Evolutionary conservation across 1,140 invertebrate genomes (phyloP), one percentile per base, ranked within the genome.

Genomic region (Heliconius congener): DNA sequence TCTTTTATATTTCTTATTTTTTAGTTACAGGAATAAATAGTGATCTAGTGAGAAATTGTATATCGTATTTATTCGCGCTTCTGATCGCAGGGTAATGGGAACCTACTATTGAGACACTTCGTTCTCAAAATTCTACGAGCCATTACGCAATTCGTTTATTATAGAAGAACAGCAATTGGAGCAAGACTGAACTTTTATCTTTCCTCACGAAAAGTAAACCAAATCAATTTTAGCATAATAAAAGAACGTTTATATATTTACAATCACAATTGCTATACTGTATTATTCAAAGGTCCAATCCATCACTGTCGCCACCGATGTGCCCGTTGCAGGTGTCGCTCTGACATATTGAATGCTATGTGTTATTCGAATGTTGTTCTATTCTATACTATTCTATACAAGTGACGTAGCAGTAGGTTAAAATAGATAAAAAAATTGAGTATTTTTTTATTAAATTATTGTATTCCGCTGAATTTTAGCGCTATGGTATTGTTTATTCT

Each of bases 221-320:
- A 66, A 66, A 66, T 66, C 60, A 66, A 16, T 1, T 16, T 30
- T 16, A 16, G 60, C 27, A 30, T 16, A 66, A 66, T 66, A 30
- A 30, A 66, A 66, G 23, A 27, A 66, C 60, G 60, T 66, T 66
- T 66, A 66, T 66, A 66, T 66, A 66, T 66, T 66, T 16, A 66
- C 60, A 66, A 66, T 66, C 60, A 66, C 60, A 66, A 66, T 66
- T 27, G 60, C 60, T 66, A 11, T n/a, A 66, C 60, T 66, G 13
- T 66, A 66, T 66, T 66, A 66, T 66, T 66, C 60, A 66, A 66
- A 30, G 60, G 60, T 66, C 27, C 60, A 66, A 66, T 66, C 13
- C 60, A 66, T 66, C 60, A 66, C 23, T 66, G 60, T 66, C 60
- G 60, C 60, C 60, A 66, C 60, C 60, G 60, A 66, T 66, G 60